A percentile compares a stretch with the other conserved stretches of the same genome.
Conservation (phyloP, 2,113 vertebrate genomes). For the Rynchops niger region DNA sequence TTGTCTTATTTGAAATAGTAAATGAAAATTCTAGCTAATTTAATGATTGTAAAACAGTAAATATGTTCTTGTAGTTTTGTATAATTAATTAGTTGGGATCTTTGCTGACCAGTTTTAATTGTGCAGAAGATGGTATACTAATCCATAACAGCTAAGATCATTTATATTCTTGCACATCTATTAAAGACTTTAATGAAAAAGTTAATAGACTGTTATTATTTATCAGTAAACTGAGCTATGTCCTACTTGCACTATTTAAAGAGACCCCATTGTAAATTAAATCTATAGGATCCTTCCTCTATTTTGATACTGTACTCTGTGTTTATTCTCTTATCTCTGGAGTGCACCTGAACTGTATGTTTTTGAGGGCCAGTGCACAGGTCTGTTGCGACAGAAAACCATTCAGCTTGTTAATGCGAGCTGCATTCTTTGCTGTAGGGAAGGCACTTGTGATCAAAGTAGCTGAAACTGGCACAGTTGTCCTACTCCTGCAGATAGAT, state of each 20-base stretch:
- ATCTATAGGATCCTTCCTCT: background rate
- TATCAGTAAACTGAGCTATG: background rate
- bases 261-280: background rate
- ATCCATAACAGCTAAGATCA: slow-evolving; percentile 66
- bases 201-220: slow-evolving; percentile 9
- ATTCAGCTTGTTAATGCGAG: background rate
- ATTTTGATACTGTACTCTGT: background rate
- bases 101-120: slow-evolving; percentile 65
- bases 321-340: background rate
- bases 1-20: slow-evolving; percentile 75
- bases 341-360: background rate
- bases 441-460: background rate
- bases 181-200: slow-evolving; percentile 75
- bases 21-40: slow-evolving; percentile 73
- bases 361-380: background rate
- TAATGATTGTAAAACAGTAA: slow-evolving; percentile 77
- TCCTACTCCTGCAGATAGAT: background rate
- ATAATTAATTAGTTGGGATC: slow-evolving; percentile 63
- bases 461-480: background rate
- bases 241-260: background rate
- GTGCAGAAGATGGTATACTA: slow-evolving; percentile 70
- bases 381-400: background rate
- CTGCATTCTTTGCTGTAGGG: background rate
- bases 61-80: slow-evolving; percentile 78
- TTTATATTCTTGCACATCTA: slow-evolving; percentile 74